Conservation (phyloP, 2,113 vertebrate genomes). For the Australoheros scitulus region DNA sequence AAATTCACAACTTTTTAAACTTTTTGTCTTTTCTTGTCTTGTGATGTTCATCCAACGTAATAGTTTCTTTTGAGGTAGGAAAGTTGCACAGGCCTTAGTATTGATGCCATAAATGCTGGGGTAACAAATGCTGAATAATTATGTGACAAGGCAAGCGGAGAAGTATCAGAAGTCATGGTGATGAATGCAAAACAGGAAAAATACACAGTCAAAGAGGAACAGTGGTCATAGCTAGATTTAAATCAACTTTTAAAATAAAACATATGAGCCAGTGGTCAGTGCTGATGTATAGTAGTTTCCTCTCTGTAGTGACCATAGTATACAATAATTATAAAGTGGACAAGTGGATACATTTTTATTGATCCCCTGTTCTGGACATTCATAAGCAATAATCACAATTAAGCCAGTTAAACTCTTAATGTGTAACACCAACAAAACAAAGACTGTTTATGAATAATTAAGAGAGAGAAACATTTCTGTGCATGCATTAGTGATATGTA, state of each 20-base stretch:
- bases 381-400: neutral
- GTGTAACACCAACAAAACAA: neutral
- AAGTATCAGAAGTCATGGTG: conserved; percentile 6
- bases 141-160: neutral
- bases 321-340: neutral
- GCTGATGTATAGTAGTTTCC: neutral
- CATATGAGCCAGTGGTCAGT: neutral
- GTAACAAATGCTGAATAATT: neutral
- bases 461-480: neutral
- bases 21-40: neutral
- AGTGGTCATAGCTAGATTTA: neutral
- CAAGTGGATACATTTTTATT: too few relatives aligned
- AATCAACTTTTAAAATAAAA: conserved; percentile 2
- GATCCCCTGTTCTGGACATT: neutral
- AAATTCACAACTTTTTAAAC: neutral
- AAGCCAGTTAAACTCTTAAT: neutral
- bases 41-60: neutral
- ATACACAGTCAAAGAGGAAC: conserved; percentile 13
- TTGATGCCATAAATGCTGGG: neutral
- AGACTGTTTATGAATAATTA: neutral
- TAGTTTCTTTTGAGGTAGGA: neutral
- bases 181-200: neutral
- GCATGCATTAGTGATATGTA: neutral
- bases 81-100: neutral
- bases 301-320: neutral